Evolutionary conservation across 2,888 invertebrate species (phyloP).

Genomic region (Antheraea yamamai): DNA sequence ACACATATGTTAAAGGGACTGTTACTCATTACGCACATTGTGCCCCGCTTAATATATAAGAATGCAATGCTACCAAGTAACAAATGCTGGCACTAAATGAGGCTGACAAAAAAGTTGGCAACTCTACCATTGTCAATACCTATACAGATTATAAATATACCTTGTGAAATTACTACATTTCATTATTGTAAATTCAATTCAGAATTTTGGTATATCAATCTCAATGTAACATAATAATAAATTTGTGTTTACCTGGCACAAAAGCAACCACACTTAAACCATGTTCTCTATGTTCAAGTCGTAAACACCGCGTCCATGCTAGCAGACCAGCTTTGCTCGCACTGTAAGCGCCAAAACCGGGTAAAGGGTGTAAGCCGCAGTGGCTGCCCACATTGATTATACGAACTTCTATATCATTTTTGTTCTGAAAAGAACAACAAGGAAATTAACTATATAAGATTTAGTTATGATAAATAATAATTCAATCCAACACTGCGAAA

Average conservation of each 20-base stretch:
- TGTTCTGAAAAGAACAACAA: constrained; percentile 35
- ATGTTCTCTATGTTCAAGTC: constrained; percentile 87
- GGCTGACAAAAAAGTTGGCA: too few species aligned
- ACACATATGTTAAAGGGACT: too few species aligned
- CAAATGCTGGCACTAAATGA: too few species aligned
- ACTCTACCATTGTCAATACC: too few species aligned
- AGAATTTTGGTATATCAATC: background rate
- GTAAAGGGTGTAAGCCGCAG: constrained; percentile 87
- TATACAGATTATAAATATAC: too few species aligned
- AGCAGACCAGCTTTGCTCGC: constrained; percentile 91
- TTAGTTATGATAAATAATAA: too few species aligned
- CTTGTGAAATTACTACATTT: background rate
- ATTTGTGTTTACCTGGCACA: constrained; percentile 84
- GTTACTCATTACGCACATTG: too few species aligned
- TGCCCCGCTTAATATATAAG: too few species aligned
- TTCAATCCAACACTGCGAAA: too few species aligned
- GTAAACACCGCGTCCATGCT: constrained; percentile 87
- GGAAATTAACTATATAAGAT: too few species aligned
- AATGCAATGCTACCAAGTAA: too few species aligned
- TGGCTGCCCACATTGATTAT: constrained; percentile 93
- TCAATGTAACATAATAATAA: constrained; percentile 4
- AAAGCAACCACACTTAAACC: constrained; percentile 88
- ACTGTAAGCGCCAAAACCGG: constrained; percentile 89
- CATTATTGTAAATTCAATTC: background rate
- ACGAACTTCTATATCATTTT: constrained; percentile 71